A percentile compares a stretch with the other conserved stretches of the same genome.
Conservation (phyloP, 1,140 invertebrate genomes). For the Bemisia tabaci region DNA sequence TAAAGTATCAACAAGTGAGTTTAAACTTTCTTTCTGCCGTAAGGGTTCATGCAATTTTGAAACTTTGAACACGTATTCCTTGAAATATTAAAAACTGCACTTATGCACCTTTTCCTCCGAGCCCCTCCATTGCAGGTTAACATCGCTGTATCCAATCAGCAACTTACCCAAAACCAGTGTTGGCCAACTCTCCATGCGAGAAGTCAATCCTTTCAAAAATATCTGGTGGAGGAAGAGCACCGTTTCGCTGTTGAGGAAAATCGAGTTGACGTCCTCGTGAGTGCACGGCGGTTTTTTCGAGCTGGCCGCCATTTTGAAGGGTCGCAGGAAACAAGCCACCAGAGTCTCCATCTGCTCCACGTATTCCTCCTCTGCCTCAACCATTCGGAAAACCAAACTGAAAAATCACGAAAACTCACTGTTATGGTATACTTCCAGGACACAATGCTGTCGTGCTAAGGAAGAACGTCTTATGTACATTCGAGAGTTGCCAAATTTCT, state of each 20-base stretch:
- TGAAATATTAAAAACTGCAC: no score
- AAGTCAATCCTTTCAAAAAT: slow-evolving; percentile 84
- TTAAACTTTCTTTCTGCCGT: no score
- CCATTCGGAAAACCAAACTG: slow-evolving; percentile 83
- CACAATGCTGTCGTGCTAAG: no score
- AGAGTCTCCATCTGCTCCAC: slow-evolving; percentile 81
- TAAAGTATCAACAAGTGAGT: no score
- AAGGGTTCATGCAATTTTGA: no score
- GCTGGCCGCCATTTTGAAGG: slow-evolving; percentile 87
- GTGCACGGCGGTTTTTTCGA: slow-evolving; percentile 85
- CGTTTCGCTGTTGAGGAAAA: slow-evolving; percentile 89
- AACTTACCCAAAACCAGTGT: slow-evolving; percentile 66
- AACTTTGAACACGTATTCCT: no score
- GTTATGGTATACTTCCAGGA: background rate
- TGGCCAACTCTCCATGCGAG: slow-evolving; percentile 85
- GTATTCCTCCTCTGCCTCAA: slow-evolving; percentile 83
- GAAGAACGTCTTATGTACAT: no score
- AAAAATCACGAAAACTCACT: slow-evolving; percentile 13
- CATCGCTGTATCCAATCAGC: no score
- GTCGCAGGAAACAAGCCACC: slow-evolving; percentile 80
- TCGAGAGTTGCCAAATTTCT: no score
- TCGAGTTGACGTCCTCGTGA: slow-evolving; percentile 90
- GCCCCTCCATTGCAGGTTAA: no score
- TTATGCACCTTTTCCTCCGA: no score
- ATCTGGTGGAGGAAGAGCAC: slow-evolving; percentile 90